These are phyloP conservation scores for Apis mellifera DNA, from an alignment of 1,140 invertebrate species.

Conservation along the genomic window DNA sequence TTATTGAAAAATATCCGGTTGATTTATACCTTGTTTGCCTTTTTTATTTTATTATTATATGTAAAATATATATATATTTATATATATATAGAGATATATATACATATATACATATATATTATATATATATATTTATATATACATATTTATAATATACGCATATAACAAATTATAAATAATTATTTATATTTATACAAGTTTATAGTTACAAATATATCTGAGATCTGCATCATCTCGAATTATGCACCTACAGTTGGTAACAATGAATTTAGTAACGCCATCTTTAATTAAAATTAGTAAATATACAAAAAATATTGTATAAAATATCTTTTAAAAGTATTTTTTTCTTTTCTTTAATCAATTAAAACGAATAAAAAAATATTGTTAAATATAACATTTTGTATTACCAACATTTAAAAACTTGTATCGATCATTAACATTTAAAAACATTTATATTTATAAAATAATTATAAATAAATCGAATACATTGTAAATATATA, in stretches of 20 bases:
- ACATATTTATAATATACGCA: not conserved
- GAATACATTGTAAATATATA: not conserved
- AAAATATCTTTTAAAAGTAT: not conserved
- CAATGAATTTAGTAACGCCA: slow-evolving; percentile 4
- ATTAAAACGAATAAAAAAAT: not conserved
- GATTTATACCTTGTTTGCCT: not conserved
- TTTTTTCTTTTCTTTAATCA: not conserved
- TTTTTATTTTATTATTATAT: not conserved
- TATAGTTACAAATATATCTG: not conserved
- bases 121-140: not conserved
- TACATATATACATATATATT: too few relatives aligned
- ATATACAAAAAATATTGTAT: not conserved
- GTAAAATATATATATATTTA: not conserved
- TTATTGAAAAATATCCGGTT: not conserved
- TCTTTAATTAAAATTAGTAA: slow-evolving; percentile 14
- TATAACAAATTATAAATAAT: not conserved
- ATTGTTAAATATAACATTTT: not conserved
- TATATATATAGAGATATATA: too few relatives aligned
- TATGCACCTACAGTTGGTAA: slow-evolving; percentile 31
- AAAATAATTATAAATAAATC: slow-evolving; percentile 21
- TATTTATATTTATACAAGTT: not conserved
- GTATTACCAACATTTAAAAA: not conserved
- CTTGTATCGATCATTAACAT: not conserved
- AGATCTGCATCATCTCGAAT: not conserved
- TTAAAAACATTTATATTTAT: not conserved